Base-by-base conservation (phyloP, 2,113 vertebrate species). In the Theristicus caerulescens region DNA sequence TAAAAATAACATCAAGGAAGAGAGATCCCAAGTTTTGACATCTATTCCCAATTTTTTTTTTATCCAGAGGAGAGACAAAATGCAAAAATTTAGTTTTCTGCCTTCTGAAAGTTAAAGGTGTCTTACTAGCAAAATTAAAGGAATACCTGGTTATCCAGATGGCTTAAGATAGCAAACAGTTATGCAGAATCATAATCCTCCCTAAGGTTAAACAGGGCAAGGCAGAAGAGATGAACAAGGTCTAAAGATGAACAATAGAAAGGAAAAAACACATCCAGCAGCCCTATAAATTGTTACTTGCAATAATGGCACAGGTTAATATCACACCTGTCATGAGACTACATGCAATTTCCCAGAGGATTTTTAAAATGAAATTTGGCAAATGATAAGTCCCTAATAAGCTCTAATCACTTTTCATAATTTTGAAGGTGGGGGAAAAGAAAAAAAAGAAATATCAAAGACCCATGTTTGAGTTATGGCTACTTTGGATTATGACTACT, bases 291-390 rank as follows among this genome's bases (percentile, higher is more conserved):
- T 69, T 72, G 55, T 85, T 86, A 67, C 61, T 90, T 85, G 90
- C 44, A 89, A 77, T 62, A 94, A 32, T 51, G 59, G 69, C 71
- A 89, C 27, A 55, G 58, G 76, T 96, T 93, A 94, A 87, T 91
- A 93, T 78, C 42, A 78, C 69, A 82, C 14, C 73, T 79, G 67
- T 58, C 58, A 77, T 66, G 47, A 81, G 88, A 96, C 55, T 82
- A 77, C 69, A 17, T 59, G 44, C 52, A 73, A 46, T 91, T 92
- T 95, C 58, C 65, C 74, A 74, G 40, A 44, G 91, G 49, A 74
- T 59, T 90, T 91, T 57, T 54, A 19, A 80, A 94, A 94, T 51
- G 3, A 94, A 72, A 89, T 59, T 70, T 78, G 49, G 40, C 19
- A 96, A 93, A 62, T 7, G 2, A 1, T 73, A 94, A 93, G 40